Conservation (phyloP, 2,113 vertebrate genomes). For the Scophthalmus maximus region DNA sequence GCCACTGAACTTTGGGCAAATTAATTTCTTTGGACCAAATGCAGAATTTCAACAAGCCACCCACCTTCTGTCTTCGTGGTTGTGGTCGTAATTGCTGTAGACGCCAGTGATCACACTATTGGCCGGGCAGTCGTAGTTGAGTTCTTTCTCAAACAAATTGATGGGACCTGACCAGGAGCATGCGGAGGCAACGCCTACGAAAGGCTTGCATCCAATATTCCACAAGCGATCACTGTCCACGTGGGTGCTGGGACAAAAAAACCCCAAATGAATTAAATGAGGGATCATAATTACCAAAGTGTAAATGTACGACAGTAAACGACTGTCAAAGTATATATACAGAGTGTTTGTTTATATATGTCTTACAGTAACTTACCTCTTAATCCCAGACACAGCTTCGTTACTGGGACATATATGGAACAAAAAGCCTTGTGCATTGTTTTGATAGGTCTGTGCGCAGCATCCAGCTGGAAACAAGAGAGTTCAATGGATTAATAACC, state of each 20-base stretch:
- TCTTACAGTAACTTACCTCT: slow-evolving; percentile 5
- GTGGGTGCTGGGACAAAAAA: not conserved
- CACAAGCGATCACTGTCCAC: not conserved
- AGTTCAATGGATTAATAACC: not conserved
- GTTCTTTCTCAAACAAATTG: not conserved
- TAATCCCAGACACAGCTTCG: not conserved
- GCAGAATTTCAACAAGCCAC: not conserved
- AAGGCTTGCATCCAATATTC: not conserved
- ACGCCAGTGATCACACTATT: not conserved
- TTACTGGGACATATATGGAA: rapidly evolving
- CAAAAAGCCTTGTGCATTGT: not conserved
- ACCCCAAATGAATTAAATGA: too few relatives aligned
- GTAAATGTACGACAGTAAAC: too few relatives aligned
- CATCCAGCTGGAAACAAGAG: slow-evolving; percentile 7
- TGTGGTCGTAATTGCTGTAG: rapidly evolving
- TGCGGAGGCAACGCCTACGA: rapidly evolving
- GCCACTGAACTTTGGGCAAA: too few relatives aligned
- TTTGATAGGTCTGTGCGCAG: not conserved
- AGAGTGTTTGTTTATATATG: too few relatives aligned
- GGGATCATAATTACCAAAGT: too few relatives aligned
- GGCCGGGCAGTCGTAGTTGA: not conserved
- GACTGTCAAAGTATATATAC: too few relatives aligned
- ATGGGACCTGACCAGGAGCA: slow-evolving; percentile 19
- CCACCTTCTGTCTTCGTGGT: not conserved
- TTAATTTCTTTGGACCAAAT: too few relatives aligned